Conservation (phyloP, 2,888 invertebrate species). For the Mesopsocus fuscifrons region DNA sequence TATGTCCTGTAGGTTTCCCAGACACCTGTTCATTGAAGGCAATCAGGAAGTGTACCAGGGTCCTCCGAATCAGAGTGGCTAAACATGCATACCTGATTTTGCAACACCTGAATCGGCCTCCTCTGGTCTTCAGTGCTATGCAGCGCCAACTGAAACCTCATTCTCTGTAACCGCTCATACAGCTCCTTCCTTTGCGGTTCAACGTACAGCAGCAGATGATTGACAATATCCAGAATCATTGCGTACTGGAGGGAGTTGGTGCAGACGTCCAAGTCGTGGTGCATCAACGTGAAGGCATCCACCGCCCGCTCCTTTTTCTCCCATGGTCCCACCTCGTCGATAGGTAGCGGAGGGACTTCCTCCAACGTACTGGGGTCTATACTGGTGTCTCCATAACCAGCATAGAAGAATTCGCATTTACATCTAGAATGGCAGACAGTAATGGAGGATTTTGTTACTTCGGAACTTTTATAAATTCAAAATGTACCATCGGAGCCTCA, state of each 20-base stretch:
- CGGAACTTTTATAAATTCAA: no score
- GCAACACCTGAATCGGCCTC: constrained; percentile 76
- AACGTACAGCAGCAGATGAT: constrained; percentile 88
- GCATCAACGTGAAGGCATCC: constrained; percentile 94
- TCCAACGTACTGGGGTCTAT: constrained; percentile 42
- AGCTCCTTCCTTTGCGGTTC: constrained; percentile 90
- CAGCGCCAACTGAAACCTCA: constrained; percentile 87
- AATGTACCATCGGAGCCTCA: no score
- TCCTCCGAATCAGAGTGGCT: no score
- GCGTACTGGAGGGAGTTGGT: constrained; percentile 90
- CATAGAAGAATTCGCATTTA: background rate
- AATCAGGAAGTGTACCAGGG: no score
- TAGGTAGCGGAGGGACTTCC: constrained; percentile 48
- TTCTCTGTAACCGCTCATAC: constrained; percentile 68
- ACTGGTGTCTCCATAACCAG: constrained; percentile 61
- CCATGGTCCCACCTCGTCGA: constrained; percentile 52
- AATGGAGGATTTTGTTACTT: no score
- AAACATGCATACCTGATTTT: constrained; percentile 64
- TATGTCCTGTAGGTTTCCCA: no score
- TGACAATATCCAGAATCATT: constrained; percentile 94
- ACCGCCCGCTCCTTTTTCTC: constrained; percentile 71
- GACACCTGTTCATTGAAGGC: no score
- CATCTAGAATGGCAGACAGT: no score
- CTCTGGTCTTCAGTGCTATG: constrained; percentile 82
- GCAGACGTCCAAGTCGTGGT: constrained; percentile 95